Conservation (phyloP, 2,113 vertebrate species). For the Nyctibius bracteatus region DNA sequence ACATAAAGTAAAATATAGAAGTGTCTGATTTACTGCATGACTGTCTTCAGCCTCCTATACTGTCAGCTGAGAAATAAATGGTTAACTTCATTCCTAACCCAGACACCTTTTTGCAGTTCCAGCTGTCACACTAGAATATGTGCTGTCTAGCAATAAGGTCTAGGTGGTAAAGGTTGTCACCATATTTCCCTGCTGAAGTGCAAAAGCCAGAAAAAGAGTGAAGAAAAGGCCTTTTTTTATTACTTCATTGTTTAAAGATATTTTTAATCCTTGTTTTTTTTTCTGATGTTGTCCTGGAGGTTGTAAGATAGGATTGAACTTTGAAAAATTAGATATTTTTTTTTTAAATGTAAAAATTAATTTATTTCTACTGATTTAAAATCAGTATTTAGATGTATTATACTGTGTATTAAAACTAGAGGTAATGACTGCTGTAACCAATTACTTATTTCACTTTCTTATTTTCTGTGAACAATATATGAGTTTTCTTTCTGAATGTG, state of each 20-base stretch:
- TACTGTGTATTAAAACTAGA: background rate
- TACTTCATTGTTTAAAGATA: background rate
- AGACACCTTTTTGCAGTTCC: background rate
- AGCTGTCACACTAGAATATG: background rate
- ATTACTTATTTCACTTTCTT: background rate
- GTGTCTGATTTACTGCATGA: background rate
- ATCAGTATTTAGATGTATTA: background rate
- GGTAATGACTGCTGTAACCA: background rate
- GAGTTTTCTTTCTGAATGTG: background rate
- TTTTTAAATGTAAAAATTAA: background rate
- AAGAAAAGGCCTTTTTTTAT: background rate
- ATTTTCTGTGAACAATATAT: background rate
- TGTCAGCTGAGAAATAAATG: background rate
- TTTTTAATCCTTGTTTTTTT: background rate
- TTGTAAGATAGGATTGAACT: background rate
- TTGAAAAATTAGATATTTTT: background rate
- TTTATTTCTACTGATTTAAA: background rate
- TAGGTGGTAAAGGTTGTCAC: background rate
- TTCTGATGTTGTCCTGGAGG: background rate
- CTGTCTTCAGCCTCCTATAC: background rate
- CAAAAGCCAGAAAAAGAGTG: background rate
- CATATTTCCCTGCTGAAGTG: background rate
- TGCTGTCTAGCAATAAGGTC: background rate
- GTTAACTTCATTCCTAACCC: background rate
- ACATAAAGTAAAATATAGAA: background rate